Percentiles rank a stretch among this genome's conserved stretches.
phyloP scores from a whole-genome alignment of 1,140 invertebrate genomes.

The Saxidomus purpurata region DNA sequence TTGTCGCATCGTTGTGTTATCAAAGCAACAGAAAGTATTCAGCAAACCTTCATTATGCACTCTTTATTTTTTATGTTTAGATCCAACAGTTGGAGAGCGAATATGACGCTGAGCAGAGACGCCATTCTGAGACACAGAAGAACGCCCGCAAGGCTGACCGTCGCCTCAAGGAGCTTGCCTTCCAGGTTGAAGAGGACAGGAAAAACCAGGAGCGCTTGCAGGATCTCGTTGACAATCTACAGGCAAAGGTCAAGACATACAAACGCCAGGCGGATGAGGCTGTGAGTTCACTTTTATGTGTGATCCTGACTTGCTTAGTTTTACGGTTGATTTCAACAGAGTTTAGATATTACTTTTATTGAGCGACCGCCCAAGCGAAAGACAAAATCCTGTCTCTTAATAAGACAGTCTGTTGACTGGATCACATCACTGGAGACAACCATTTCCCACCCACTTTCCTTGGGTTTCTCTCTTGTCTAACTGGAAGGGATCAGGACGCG shows the following conservation, averaged over 20 bases:
- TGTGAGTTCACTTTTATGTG: conserved; percentile 87
- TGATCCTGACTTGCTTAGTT: too few relatives aligned
- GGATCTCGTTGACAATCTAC: conserved; percentile 99
- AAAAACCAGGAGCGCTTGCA: conserved; percentile 99
- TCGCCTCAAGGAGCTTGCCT: conserved; percentile 91
- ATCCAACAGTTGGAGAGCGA: conserved; percentile 96
- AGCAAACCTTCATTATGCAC: too few relatives aligned
- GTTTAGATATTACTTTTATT: neutral
- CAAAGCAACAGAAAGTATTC: neutral
- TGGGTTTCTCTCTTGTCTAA: too few relatives aligned
- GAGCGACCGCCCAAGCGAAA: neutral
- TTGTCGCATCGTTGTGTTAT: neutral
- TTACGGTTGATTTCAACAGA: too few relatives aligned
- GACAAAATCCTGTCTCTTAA: neutral
- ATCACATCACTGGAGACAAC: neutral
- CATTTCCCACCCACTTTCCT: too few relatives aligned
- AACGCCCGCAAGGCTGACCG: conserved; percentile 93
- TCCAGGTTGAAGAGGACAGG: conserved; percentile 96
- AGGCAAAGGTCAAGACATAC: conserved; percentile 99
- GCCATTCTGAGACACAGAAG: conserved; percentile 92
- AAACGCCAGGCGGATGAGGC: conserved; percentile 99
- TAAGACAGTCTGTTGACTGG: neutral
- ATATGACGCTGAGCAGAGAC: conserved; percentile 98
- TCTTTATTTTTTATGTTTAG: conserved; percentile 70
- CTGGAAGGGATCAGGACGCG: too few relatives aligned